Base-by-base conservation (phyloP, 1,140 invertebrate genomes). In the Pseudomyrmex cubaensis region DNA sequence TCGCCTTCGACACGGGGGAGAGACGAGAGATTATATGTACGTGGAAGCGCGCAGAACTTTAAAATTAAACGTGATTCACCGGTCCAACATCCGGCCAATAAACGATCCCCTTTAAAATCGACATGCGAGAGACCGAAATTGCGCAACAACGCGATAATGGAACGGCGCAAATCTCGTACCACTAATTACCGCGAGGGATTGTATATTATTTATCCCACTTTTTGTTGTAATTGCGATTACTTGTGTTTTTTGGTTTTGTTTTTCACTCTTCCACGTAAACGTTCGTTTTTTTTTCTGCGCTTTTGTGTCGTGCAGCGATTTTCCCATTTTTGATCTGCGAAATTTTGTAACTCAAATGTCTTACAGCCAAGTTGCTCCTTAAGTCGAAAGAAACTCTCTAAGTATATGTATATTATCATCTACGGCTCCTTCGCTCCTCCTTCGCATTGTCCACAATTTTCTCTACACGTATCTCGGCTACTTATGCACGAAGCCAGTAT, bases 1-100 rank as follows among this genome's bases (percentile, higher is more conserved):
- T n/a, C 20, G 20, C n/a, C 76, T 72, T 80, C 44, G 66, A 80
- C 76, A 80, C 54, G 46, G n/a, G 15, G 54, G 35, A 70, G 76
- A 78, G 76, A 78, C 44, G 54, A 70, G 54, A 70, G 69, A 63
- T 72, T 63, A 35, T 52, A 82, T 67, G 64, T 46, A 7, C 35
- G 35, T 35, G 35, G 35, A 84, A 69, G 52, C 69, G 78, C 75
- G 64, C 63, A 76, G 59, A 61, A 87, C 20, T 50, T 87, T 90
- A 90, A 86, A 87, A 89, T 90, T 90, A 90, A 90, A 86, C 50
- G 20, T 90, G 88, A 90, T 74, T 90, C 88, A 89, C 59, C 61
- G 78, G 84, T 25, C 35, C 73, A 20, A 61, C 20, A 90, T 90
- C 74, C 75, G 15, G 56, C 76, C 52, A 59, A 57, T 77, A 82